phyloP scores from a whole-genome alignment of 2,888 invertebrate genomes.

The Hanleya hanleyi region DNA sequence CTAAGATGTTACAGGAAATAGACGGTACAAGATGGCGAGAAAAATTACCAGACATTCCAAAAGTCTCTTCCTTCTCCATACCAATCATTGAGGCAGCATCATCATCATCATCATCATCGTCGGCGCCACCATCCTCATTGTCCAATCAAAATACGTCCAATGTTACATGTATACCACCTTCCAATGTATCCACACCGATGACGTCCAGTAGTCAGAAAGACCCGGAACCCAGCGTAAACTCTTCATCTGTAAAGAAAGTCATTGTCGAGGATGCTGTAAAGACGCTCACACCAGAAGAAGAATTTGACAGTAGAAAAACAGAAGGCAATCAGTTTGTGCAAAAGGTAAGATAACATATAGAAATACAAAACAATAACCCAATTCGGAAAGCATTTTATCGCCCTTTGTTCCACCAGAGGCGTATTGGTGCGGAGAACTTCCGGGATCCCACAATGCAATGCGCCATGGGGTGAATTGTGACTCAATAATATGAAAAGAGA shows the following conservation, averaged over 20 bases:
- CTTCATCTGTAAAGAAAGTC: neutral
- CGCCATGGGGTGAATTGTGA: too few relatives aligned
- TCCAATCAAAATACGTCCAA: neutral
- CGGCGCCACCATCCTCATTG: constrained; percentile 24
- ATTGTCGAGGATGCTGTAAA: neutral
- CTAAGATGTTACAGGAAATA: constrained; percentile 47
- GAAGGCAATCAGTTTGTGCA: constrained; percentile 67
- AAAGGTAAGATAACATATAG: constrained; percentile 63
- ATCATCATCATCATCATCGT: neutral
- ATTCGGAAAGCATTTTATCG: too few relatives aligned
- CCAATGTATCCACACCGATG: neutral
- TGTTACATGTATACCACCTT: neutral
- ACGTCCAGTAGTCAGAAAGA: neutral
- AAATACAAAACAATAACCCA: too few relatives aligned
- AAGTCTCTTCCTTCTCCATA: constrained; percentile 51
- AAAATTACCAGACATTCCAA: constrained; percentile 55
- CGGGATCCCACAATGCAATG: too few relatives aligned
- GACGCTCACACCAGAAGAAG: constrained; percentile 36
- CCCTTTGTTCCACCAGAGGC: too few relatives aligned
- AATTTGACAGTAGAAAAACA: constrained; percentile 63
- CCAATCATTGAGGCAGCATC: constrained; percentile 42
- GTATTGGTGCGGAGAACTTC: too few relatives aligned
- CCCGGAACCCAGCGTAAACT: too few relatives aligned
- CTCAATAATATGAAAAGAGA: too few relatives aligned
- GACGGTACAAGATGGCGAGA: constrained; percentile 67